phyloP scores from a whole-genome alignment of 1,140 invertebrate species.

The Arctopsyche grandis region DNA sequence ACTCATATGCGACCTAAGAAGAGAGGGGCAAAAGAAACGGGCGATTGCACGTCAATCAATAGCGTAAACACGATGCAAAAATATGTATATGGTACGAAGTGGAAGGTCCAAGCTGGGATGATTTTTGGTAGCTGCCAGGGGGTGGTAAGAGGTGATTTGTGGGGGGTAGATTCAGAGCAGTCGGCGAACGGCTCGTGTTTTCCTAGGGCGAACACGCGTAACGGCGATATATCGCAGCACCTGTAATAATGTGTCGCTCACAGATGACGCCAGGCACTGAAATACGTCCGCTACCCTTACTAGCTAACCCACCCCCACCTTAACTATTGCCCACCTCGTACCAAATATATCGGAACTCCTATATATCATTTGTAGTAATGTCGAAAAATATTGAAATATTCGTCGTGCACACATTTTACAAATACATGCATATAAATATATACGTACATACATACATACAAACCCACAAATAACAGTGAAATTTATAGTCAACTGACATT shows the following conservation, averaged over 20 bases:
- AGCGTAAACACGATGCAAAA: neutral
- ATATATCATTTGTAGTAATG: neutral
- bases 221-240: constrained; percentile 53
- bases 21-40: neutral
- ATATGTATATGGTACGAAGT: neutral
- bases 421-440: neutral
- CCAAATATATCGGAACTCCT: neutral
- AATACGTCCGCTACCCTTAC: constrained; percentile 16
- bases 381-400: neutral
- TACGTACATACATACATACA: neutral
- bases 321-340: neutral
- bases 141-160: neutral
- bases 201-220: constrained; percentile 46
- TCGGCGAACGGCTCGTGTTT: constrained; percentile 18
- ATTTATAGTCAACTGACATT: too few relatives aligned
- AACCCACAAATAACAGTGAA: too few relatives aligned
- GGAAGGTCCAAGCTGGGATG: neutral
- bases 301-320: neutral
- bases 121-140: neutral
- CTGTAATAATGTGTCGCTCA: constrained; percentile 55
- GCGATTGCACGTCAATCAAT: neutral
- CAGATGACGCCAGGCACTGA: constrained; percentile 48
- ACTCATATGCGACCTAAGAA: constrained; percentile 33
- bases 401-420: neutral
- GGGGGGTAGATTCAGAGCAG: neutral